A percentile compares a stretch with the other conserved stretches of the same genome.
These are phyloP conservation scores for Heliconius hortense DNA, from an alignment of 2,888 invertebrate species.

Conservation along the genomic window DNA sequence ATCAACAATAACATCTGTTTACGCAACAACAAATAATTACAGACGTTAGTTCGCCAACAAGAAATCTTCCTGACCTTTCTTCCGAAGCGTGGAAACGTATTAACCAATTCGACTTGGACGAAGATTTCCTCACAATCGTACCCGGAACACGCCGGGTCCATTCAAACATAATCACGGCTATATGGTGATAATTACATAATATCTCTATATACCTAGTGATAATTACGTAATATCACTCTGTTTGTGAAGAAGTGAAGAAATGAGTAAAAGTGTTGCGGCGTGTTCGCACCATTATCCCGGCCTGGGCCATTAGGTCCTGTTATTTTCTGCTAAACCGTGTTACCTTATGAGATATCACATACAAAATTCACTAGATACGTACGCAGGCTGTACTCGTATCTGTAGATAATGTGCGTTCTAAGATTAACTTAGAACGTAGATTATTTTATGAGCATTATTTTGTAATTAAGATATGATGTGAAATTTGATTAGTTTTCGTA, in stretches of 20 bases:
- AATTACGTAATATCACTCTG: conserved; percentile 44
- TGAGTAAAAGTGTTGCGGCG: conserved; percentile 66
- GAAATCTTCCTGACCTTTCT: conserved; percentile 27
- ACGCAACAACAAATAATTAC: conserved; percentile 8
- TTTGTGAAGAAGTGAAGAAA: conserved; percentile 47
- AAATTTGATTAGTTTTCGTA: not conserved
- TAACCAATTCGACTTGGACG: conserved; percentile 33
- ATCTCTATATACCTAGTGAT: too few species aligned
- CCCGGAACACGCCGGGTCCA: conserved; percentile 31
- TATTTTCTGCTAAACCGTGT: conserved; percentile 52
- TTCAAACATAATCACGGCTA: conserved; percentile 34
- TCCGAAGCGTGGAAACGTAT: conserved; percentile 24
- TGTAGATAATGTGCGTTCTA: conserved; percentile 18
- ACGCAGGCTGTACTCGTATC: not conserved
- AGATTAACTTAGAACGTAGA: conserved; percentile 13
- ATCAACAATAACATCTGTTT: too few species aligned
- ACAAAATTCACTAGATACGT: conserved; percentile 33
- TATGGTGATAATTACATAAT: conserved; percentile 44
- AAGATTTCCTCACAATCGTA: conserved; percentile 35
- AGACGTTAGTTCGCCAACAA: conserved; percentile 3
- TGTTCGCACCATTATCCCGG: conserved; percentile 71
- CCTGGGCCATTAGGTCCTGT: conserved; percentile 67
- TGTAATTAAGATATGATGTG: conserved; percentile 4
- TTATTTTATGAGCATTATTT: conserved; percentile 1
- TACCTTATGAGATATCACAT: conserved; percentile 39